A percentile compares a stretch with the other conserved stretches of the same genome.
Evolutionary conservation across 2,113 vertebrate genomes (phyloP).

Genomic region (Zosterops lateralis): DNA sequence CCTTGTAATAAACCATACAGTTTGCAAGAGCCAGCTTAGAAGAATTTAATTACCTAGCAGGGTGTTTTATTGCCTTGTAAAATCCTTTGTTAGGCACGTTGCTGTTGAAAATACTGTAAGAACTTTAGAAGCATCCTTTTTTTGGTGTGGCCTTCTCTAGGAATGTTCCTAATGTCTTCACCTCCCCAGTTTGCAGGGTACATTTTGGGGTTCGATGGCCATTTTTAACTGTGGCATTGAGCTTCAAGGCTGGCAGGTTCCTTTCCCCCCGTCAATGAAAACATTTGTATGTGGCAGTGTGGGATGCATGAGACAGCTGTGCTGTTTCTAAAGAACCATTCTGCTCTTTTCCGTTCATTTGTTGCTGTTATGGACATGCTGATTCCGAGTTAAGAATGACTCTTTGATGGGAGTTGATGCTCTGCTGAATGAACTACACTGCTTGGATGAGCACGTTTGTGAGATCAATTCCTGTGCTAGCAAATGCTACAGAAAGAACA

Average conservation of each 20-base stretch:
- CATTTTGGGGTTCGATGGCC: background rate
- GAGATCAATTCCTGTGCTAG: slow-evolving; percentile 56
- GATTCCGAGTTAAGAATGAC: slow-evolving; percentile 50
- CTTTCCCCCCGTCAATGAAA: slow-evolving; percentile 4
- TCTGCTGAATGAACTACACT: slow-evolving; percentile 44
- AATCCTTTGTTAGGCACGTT: background rate
- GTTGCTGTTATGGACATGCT: slow-evolving; percentile 22
- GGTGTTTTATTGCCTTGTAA: slow-evolving; percentile 32
- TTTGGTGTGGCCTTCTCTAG: background rate
- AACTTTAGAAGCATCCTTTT: background rate
- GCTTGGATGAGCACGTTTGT: slow-evolving; percentile 26
- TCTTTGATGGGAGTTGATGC: slow-evolving; percentile 46
- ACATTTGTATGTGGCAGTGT: slow-evolving; percentile 45
- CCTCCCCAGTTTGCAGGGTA: background rate
- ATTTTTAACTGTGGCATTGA: slow-evolving; percentile 17
- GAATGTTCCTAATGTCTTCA: background rate
- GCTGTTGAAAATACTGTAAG: background rate
- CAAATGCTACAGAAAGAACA: slow-evolving; percentile 31
- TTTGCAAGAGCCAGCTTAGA: background rate
- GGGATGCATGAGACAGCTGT: slow-evolving; percentile 46
- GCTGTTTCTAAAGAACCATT: slow-evolving; percentile 57
- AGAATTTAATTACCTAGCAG: slow-evolving; percentile 22
- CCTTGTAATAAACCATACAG: background rate
- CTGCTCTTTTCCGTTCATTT: slow-evolving; percentile 64
- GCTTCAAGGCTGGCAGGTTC: background rate